These are phyloP conservation scores for Apotomis betuletana DNA, from an alignment of 2,888 invertebrate genomes.

Conservation along the genomic window DNA sequence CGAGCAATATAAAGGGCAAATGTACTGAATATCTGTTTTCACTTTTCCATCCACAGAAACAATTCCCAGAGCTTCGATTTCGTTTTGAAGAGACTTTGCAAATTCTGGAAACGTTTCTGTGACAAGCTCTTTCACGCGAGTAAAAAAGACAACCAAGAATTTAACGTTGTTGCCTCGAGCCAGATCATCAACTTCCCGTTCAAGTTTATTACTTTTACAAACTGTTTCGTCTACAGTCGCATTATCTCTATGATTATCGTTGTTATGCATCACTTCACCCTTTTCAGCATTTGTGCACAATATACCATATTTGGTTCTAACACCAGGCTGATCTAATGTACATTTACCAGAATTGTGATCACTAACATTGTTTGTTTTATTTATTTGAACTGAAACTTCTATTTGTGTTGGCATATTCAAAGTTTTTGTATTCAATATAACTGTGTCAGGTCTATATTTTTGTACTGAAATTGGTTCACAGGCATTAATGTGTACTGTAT, in stretches of 20 bases:
- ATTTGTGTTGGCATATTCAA: not conserved
- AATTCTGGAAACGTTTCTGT: conserved; percentile 19
- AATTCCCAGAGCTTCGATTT: conserved; percentile 14
- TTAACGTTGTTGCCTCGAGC: not conserved
- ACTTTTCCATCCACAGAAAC: not conserved
- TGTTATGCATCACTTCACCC: too few relatives aligned
- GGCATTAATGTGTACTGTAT: not conserved
- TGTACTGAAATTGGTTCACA: not conserved
- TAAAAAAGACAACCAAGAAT: conserved; percentile 19
- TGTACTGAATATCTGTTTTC: conserved; percentile 22
- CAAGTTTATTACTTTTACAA: not conserved
- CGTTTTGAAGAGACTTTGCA: conserved; percentile 15
- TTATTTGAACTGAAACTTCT: not conserved
- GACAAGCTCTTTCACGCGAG: conserved; percentile 15
- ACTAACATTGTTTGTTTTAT: not conserved
- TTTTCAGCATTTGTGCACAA: not conserved
- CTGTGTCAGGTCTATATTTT: conserved; percentile 10
- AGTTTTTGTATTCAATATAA: not conserved
- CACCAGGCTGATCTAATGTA: not conserved
- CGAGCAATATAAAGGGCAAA: conserved; percentile 27
- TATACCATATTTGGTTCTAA: too few relatives aligned
- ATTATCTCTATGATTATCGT: not conserved
- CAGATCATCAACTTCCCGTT: not conserved
- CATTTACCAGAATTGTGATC: not conserved
- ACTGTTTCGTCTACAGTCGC: not conserved